Base-by-base conservation (phyloP, 1,140 invertebrate species). In the Macrostomum lignano region DNA sequence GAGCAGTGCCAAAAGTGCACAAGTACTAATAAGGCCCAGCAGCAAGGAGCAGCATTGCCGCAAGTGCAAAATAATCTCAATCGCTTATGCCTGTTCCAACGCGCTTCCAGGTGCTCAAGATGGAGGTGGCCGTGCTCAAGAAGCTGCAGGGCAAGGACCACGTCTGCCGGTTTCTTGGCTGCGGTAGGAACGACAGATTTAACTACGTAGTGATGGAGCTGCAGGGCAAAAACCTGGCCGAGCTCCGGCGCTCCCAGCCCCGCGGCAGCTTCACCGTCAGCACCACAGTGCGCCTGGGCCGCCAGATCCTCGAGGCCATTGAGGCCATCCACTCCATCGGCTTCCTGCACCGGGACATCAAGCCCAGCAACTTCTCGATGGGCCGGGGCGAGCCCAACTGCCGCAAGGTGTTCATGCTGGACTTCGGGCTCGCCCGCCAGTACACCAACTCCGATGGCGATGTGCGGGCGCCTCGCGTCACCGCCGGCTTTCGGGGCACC, bases 201-300 rank as follows among this genome's bases (percentile, higher is more conserved):
- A 96, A 96, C 64, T 98, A 98, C 60, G 81, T 96, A 30, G 88
- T 96, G 37, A 98, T 98, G 91, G 79, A 88, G 49, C 67, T 98
- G 13, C 91, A 96, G 64, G 91, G 81, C 0, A 75, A 25, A 31
- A 98, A 98, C 62, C 61, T 98, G 42, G 91, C 91, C 0, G 91
- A 98, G 58, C 63, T 98, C 36, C 57, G 91, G 29, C 61, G 91
- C 21, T 73, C 77, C 7, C 84, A 94, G 57, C 77, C 81, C 3
- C 64, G 77, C 39, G 82, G 82, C 42, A 78, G 79, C 40, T 98
- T 96, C 65, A 82, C 79, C 21, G 63, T 96, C 17, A 82, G 78
- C 36, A 98, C 88, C 21, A 86, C 84, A 9, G 63, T 98, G 21
- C 66, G 88, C 44, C 65, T 98, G 37, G 84, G 81, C 29, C 65